phyloP scores from a whole-genome alignment of 2,888 invertebrate genomes.

The Actias luna region DNA sequence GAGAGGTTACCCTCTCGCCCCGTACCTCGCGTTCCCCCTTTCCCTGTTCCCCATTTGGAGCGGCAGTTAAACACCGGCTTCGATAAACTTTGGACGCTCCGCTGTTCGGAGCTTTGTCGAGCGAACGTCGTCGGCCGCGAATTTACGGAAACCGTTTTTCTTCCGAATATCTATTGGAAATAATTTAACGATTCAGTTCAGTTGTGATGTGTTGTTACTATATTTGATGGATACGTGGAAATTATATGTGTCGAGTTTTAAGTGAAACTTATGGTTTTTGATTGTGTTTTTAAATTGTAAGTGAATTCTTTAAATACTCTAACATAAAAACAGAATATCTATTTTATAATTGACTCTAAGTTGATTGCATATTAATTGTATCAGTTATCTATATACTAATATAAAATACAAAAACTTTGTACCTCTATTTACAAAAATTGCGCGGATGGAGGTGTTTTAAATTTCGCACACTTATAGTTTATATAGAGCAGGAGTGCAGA shows the following conservation, averaged over 20 bases:
- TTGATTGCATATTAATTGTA: not conserved
- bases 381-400: not conserved
- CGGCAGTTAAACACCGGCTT: constrained; percentile 64
- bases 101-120: constrained; percentile 26
- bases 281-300: constrained; percentile 53
- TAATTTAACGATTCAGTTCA: constrained; percentile 37
- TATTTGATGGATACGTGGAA: constrained; percentile 9
- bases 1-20: constrained; percentile 60
- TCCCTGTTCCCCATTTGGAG: constrained; percentile 52
- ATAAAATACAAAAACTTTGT: not conserved
- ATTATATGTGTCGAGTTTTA: constrained; percentile 25
- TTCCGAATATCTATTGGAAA: constrained; percentile 71
- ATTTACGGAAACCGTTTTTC: constrained; percentile 68
- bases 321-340: not conserved
- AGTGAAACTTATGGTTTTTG: constrained; percentile 48
- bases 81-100: constrained; percentile 51
- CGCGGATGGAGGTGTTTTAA: too few relatives aligned
- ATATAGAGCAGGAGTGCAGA: too few relatives aligned
- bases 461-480: too few relatives aligned
- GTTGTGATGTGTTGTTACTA: constrained; percentile 62
- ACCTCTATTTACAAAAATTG: too few relatives aligned
- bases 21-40: constrained; percentile 54
- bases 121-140: constrained; percentile 38
- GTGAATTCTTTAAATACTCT: constrained; percentile 23
- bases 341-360: not conserved